These are phyloP conservation scores for Aphidius gifuensis DNA, from an alignment of 1,140 invertebrate species.

Conservation along the genomic window DNA sequence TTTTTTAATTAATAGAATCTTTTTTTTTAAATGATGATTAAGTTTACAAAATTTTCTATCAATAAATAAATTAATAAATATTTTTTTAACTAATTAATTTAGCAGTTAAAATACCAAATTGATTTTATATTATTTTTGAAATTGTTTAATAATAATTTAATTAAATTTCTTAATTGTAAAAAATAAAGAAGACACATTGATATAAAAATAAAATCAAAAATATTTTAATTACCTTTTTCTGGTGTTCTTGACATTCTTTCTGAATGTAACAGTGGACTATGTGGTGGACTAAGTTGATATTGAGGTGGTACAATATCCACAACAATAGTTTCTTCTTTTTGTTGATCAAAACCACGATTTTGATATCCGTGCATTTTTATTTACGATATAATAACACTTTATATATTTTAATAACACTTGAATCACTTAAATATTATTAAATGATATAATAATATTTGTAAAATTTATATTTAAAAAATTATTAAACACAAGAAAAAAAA, in stretches of 20 bases:
- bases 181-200: too few relatives aligned
- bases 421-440: background rate
- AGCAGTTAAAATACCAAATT: too few relatives aligned
- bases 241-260: constrained; percentile 25
- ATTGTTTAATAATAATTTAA: too few relatives aligned
- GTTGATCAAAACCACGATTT: constrained; percentile 30
- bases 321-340: constrained; percentile 38
- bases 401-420: background rate
- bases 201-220: background rate
- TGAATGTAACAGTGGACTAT: constrained; percentile 28
- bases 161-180: too few relatives aligned
- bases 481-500: too few relatives aligned
- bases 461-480: background rate
- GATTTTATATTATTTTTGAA: too few relatives aligned
- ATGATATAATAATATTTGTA: constrained; percentile 5
- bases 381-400: background rate
- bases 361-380: constrained; percentile 38
- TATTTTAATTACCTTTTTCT: constrained; percentile 33
- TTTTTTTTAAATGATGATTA: too few relatives aligned
- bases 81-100: too few relatives aligned
- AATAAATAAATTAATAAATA: too few relatives aligned
- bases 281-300: constrained; percentile 35
- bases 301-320: constrained; percentile 40
- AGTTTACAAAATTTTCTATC: background rate
- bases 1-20: too few relatives aligned